phyloP scores from a whole-genome alignment of 2,113 vertebrate genomes.

The Callionymus lyra region DNA sequence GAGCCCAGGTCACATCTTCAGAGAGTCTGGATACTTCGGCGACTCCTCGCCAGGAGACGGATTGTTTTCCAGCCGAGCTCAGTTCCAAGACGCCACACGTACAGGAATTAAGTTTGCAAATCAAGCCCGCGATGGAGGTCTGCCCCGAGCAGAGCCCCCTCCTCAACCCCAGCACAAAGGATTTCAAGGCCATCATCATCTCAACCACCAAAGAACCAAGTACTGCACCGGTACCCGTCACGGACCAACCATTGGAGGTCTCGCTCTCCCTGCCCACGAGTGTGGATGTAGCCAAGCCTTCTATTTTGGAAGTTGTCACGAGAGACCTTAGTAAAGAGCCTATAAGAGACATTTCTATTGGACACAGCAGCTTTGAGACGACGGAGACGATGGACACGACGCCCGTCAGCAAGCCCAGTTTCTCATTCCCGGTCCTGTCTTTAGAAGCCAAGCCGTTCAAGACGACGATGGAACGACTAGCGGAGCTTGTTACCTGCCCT shows the following conservation, averaged over 20 bases:
- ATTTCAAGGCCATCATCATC: conserved; percentile 58
- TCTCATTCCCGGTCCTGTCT: conserved; percentile 61
- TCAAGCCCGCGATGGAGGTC: conserved; percentile 49
- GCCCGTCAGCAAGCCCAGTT: conserved; percentile 56
- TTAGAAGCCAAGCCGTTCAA: conserved; percentile 67
- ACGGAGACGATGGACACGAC: conserved; percentile 56
- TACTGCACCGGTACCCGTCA: conserved; percentile 40
- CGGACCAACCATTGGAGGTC: conserved; percentile 46
- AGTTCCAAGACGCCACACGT: conserved; percentile 46
- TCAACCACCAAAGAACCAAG: conserved; percentile 62
- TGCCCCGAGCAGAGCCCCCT: conserved; percentile 35
- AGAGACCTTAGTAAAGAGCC: conserved; percentile 40
- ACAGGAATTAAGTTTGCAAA: conserved; percentile 46
- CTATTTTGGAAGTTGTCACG: conserved; percentile 39
- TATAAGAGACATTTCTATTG: conserved; percentile 29
- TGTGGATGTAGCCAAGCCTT: conserved; percentile 35
- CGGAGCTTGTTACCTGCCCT: conserved; percentile 62
- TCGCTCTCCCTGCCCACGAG: conserved; percentile 42
- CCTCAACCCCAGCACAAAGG: conserved; percentile 53
- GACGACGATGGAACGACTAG: conserved; percentile 57
- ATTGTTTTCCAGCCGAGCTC: conserved; percentile 25
- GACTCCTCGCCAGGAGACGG: conserved; percentile 30
- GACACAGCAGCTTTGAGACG: conserved; percentile 18
- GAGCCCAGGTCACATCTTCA: conserved; percentile 29
- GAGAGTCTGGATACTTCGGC: conserved; percentile 30